A percentile compares a stretch with the other conserved stretches of the same genome.
Conservation (phyloP, 2,888 invertebrate species). For the Meghimatium bilineatum region DNA sequence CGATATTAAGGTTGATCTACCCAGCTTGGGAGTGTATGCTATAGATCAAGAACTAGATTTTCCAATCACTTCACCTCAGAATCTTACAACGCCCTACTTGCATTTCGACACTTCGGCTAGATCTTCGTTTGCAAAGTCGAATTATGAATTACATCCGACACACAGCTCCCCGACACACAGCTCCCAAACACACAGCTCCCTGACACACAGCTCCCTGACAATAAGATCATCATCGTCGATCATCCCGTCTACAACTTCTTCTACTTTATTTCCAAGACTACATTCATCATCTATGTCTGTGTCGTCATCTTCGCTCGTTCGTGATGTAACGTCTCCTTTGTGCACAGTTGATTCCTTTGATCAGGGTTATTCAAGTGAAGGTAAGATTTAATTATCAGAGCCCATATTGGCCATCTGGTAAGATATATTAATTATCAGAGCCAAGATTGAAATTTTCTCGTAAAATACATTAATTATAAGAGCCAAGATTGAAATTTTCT, state of each 20-base stretch:
- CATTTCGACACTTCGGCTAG: neutral
- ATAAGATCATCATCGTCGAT: neutral
- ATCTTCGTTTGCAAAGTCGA: neutral
- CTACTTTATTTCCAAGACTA: neutral
- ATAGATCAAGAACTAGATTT: conserved; percentile 37
- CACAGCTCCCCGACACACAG: neutral
- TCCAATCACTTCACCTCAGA: neutral
- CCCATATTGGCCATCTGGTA: too few relatives aligned
- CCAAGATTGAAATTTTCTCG: too few relatives aligned
- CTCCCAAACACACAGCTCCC: neutral
- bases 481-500: too few relatives aligned
- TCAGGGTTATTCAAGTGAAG: conserved; percentile 26
- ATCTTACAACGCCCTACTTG: too few relatives aligned
- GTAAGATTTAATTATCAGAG: too few relatives aligned
- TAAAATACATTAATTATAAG: too few relatives aligned
- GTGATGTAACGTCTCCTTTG: too few relatives aligned
- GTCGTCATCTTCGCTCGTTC: neutral
- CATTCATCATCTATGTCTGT: neutral
- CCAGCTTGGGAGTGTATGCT: conserved; percentile 40
- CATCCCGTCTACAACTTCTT: neutral
- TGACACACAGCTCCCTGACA: neutral
- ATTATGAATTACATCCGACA: neutral
- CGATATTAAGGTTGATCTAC: conserved; percentile 46
- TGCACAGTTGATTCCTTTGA: neutral
- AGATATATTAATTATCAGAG: too few relatives aligned